A percentile compares a stretch with the other conserved stretches of the same genome.
Conservation (phyloP, 2,113 vertebrate species). For the Puma concolor region DNA sequence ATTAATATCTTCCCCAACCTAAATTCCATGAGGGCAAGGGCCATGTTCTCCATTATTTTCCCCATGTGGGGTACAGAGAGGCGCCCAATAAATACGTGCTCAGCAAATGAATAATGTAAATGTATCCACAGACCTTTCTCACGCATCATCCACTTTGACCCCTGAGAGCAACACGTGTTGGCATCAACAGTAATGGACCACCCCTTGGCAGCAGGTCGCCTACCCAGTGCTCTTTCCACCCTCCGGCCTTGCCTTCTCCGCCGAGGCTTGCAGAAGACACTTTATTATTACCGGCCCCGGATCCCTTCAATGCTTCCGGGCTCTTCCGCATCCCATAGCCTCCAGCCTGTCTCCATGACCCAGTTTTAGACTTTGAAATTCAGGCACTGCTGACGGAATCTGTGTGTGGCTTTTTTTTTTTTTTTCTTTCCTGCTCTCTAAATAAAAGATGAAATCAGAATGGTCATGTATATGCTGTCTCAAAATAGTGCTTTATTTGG, state of each 20-base stretch:
- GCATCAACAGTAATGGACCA: rapidly evolving
- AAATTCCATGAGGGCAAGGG: neutral
- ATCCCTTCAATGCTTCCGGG: neutral
- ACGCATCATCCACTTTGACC: neutral
- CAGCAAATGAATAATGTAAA: neutral
- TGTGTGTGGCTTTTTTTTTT: neutral
- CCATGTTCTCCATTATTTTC: neutral
- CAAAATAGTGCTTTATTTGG: slow-evolving; percentile 76
- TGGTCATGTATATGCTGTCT: slow-evolving; percentile 61
- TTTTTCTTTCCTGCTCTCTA: slow-evolving; percentile 10
- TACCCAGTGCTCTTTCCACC: neutral
- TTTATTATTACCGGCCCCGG: neutral
- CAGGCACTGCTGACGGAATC: slow-evolving; percentile 57
- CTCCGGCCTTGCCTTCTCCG: rapidly evolving
- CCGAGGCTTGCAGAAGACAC: neutral
- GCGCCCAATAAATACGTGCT: neutral
- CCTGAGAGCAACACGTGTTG: neutral
- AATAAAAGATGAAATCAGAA: slow-evolving; percentile 74
- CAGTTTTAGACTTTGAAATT: slow-evolving; percentile 72
- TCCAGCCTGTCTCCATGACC: slow-evolving; percentile 61
- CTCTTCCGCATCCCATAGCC: neutral
- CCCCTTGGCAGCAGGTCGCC: rapidly evolving
- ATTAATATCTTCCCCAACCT: neutral
- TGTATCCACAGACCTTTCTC: neutral
- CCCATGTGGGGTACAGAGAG: neutral